Percentiles rank a stretch among this genome's conserved stretches.
These are phyloP conservation scores for Chloromyia formosa DNA, from an alignment of 2,888 invertebrate species.

Conservation along the genomic window DNA sequence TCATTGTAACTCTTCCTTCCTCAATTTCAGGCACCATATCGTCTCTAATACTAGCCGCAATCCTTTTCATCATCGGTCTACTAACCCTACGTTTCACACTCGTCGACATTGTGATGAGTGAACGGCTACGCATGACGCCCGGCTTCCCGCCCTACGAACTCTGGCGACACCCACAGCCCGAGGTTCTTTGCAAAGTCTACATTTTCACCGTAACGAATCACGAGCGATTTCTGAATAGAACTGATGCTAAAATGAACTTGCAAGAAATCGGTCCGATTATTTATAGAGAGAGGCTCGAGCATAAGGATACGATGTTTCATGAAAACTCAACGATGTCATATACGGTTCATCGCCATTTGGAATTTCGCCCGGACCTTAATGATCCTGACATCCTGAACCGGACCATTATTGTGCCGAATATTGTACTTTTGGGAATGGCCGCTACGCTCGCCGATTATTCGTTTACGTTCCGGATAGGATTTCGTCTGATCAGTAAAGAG, in stretches of 20 bases:
- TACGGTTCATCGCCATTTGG: constrained; percentile 67
- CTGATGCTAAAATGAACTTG: constrained; percentile 71
- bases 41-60: constrained; percentile 63
- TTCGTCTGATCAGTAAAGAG: constrained; percentile 66
- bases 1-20: too few species aligned
- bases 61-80: constrained; percentile 65
- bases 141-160: constrained; percentile 74
- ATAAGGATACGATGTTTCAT: constrained; percentile 51
- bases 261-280: constrained; percentile 74
- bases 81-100: constrained; percentile 68
- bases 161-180: constrained; percentile 72
- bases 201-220: constrained; percentile 82
- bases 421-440: constrained; percentile 67
- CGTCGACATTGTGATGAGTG: constrained; percentile 67
- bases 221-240: constrained; percentile 72
- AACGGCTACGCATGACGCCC: constrained; percentile 71
- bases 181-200: constrained; percentile 71
- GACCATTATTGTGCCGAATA: constrained; percentile 63
- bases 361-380: constrained; percentile 70
- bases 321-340: constrained; percentile 63
- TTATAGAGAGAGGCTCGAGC: constrained; percentile 49
- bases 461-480: constrained; percentile 66
- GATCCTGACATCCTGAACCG: constrained; percentile 66
- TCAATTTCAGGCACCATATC: constrained; percentile 60
- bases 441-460: constrained; percentile 69